Evolutionary conservation across 1,140 invertebrate genomes (phyloP).

Genomic region (Pseudoatta argentina): DNA sequence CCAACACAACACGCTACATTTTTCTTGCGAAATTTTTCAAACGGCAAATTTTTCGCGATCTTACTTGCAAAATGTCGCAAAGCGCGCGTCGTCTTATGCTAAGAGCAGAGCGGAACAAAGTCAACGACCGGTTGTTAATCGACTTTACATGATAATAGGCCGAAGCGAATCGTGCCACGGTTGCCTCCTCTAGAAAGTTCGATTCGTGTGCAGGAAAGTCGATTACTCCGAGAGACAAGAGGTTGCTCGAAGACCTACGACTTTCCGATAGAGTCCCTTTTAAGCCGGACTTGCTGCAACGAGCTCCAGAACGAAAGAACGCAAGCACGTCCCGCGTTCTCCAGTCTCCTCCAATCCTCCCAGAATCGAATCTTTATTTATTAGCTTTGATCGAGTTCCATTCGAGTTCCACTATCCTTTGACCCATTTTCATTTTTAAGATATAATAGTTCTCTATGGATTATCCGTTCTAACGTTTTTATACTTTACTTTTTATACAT

Average conservation of each 20-base stretch:
- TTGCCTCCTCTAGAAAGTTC: slow-evolving; percentile 65
- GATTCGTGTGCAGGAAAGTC: slow-evolving; percentile 71
- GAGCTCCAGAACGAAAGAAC: slow-evolving; percentile 44
- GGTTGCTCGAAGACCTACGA: slow-evolving; percentile 66
- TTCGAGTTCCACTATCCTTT: not conserved
- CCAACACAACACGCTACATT: slow-evolving; percentile 5
- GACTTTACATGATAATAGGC: slow-evolving; percentile 61
- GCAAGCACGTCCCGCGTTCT: slow-evolving; percentile 21
- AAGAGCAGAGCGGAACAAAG: slow-evolving; percentile 45
- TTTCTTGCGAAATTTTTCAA: slow-evolving; percentile 24
- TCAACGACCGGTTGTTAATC: slow-evolving; percentile 64
- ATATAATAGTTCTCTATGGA: not conserved
- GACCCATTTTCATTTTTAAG: not conserved
- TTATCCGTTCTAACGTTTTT: not conserved
- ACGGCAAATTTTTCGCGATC: slow-evolving; percentile 25
- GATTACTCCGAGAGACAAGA: slow-evolving; percentile 65
- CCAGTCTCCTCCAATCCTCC: slow-evolving; percentile 10
- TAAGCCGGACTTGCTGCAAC: slow-evolving; percentile 58
- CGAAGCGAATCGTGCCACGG: slow-evolving; percentile 67
- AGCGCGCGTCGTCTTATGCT: slow-evolving; percentile 12
- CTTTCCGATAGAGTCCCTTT: slow-evolving; percentile 60
- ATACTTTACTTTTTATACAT: not conserved
- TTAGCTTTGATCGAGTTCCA: not conserved
- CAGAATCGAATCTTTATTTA: slow-evolving; percentile 1
- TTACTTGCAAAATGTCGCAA: slow-evolving; percentile 11